Conservation (phyloP, 2,888 invertebrate genomes). For the Yponomeuta cagnagella region DNA sequence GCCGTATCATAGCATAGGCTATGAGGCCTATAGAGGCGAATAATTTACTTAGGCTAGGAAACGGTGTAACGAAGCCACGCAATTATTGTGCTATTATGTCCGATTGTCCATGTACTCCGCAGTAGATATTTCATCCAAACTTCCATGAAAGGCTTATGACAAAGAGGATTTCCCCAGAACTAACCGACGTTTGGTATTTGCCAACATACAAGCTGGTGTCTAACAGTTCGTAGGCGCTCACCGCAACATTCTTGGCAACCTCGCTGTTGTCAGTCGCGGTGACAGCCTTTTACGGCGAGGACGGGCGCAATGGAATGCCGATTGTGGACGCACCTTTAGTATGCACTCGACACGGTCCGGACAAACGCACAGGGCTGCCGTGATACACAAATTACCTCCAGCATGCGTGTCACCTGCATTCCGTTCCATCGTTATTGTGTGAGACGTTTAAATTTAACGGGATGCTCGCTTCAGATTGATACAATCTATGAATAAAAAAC, state of each 20-base stretch:
- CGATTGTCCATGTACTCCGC: too few relatives aligned
- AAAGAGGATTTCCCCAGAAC: background rate
- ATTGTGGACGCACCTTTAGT: conserved; percentile 17
- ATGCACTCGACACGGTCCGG: conserved; percentile 1
- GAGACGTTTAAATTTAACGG: background rate
- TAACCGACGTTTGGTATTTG: background rate
- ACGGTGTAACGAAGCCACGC: too few relatives aligned
- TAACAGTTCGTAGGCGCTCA: background rate
- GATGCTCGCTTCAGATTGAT: background rate
- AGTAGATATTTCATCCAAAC: background rate
- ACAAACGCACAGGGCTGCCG: conserved; percentile 1
- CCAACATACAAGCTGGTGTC: background rate
- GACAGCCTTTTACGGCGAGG: conserved; percentile 63
- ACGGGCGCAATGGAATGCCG: conserved; percentile 64
- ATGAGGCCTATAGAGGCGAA: background rate
- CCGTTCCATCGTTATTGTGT: conserved; percentile 5
- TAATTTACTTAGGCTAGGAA: background rate
- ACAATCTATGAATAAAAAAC: too few relatives aligned
- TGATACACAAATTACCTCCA: conserved; percentile 11
- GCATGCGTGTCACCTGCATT: background rate
- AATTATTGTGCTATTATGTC: too few relatives aligned
- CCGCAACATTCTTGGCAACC: conserved; percentile 26
- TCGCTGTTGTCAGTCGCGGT: conserved; percentile 43
- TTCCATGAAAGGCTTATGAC: background rate
- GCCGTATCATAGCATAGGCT: too few relatives aligned